Evolutionary conservation across 2,888 invertebrate genomes (phyloP), one percentile per base, ranked within the genome.

Genomic region (Philereme vetulata): DNA sequence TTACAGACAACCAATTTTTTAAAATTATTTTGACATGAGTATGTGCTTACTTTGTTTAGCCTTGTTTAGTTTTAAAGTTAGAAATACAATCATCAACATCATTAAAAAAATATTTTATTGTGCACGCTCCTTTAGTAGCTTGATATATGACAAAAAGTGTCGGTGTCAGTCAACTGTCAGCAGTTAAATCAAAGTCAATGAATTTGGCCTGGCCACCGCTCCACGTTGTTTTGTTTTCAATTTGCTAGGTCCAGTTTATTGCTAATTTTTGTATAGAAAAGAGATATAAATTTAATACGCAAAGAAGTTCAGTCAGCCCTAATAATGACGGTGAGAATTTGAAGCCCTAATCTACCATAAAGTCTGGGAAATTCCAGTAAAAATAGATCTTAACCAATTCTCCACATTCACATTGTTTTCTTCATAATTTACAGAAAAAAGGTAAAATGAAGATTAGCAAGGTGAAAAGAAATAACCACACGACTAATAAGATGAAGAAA

Each of bases 401-500:
- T 11, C 36, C 6, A 38, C 47, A 11, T 50, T 43, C 7, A 42
- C 44, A 10, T 49, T 36, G 3, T 62, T 61, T 55, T 59, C 40
- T 42, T n/a, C 0, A 9, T 5, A 57, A 58, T 69, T 84, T 72
- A 59, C 82, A 93, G 92, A 93, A 93, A 90, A 89, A 93, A 70
- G 88, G 90, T 7, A 93, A 92, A 78, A 70, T 79, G 43, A 93
- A 93, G 74, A 91, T 93, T 1, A 94, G 93, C 66, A 93, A 90
- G 72, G 84, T 93, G 5, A 94, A 94, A 67, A 86, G 89, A 65
- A 93, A 91, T 67, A 94, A 94, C 68, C 93, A 94, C 62, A 93
- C 93, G 1, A 93, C 93, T 2, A 93, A 93, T 61, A 94, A 94
- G 66, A 88, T 93, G 85, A 88, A 88, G 57, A 93, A 93, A 64